Conservation (phyloP, 1,140 invertebrate genomes). For the Drosophila yakuba region DNA sequence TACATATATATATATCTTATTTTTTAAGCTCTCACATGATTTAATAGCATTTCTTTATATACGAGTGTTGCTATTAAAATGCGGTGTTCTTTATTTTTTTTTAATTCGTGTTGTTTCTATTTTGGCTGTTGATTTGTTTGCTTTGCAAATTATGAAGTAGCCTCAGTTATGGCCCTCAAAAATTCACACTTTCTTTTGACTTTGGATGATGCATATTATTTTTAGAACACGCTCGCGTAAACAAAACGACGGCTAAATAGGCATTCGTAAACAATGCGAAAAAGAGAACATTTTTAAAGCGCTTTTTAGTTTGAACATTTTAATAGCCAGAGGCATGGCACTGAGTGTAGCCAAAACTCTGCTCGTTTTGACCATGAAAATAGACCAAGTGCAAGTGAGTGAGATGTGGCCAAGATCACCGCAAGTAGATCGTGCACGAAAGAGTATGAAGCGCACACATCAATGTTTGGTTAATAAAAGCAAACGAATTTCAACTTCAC, state of each 20-base stretch:
- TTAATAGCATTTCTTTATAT: constrained; percentile 44
- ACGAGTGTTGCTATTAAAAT: constrained; percentile 24
- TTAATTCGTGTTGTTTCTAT: constrained; percentile 31
- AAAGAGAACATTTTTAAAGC: constrained; percentile 41
- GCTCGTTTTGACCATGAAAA: constrained; percentile 51
- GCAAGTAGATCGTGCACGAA: constrained; percentile 10
- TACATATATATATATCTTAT: neutral
- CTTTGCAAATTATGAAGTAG: constrained; percentile 69
- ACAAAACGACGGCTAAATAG: constrained; percentile 49
- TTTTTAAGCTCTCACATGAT: constrained; percentile 50
- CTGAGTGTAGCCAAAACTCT: constrained; percentile 29
- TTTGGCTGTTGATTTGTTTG: constrained; percentile 50
- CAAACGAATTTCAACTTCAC: neutral
- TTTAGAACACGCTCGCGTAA: constrained; percentile 57
- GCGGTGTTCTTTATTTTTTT: constrained; percentile 1
- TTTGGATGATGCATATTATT: constrained; percentile 50
- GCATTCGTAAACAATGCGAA: constrained; percentile 48
- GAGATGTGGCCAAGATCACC: constrained; percentile 26
- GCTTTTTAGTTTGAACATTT: constrained; percentile 35
- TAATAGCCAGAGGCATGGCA: constrained; percentile 42
- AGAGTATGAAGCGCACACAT: neutral
- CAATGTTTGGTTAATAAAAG: neutral
- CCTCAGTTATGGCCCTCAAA: constrained; percentile 61
- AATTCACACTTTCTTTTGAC: constrained; percentile 76
- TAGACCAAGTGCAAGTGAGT: constrained; percentile 51